Conservation (phyloP, 2,888 invertebrate species). For the Netelia fuscicornis region DNA sequence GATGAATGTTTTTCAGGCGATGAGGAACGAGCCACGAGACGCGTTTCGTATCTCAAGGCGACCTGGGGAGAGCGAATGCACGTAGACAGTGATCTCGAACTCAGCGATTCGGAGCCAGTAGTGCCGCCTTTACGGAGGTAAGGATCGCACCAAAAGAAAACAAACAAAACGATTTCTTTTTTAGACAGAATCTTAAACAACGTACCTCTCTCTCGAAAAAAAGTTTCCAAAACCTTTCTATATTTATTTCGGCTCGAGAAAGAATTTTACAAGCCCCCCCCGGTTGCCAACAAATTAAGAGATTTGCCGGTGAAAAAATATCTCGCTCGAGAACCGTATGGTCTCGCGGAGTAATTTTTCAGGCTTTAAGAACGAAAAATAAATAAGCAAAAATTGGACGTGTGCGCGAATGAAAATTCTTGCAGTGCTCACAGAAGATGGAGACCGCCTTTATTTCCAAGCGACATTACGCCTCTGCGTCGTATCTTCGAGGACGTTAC, state of each 20-base stretch:
- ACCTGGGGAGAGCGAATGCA: slow-evolving; percentile 93
- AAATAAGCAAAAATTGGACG: slow-evolving; percentile 47
- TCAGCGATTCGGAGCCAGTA: slow-evolving; percentile 87
- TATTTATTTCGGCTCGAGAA: too few species aligned
- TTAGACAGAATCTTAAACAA: background rate
- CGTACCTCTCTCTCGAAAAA: too few species aligned
- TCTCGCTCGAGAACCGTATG: slow-evolving; percentile 14
- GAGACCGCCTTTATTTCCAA: slow-evolving; percentile 93
- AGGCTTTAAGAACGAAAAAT: slow-evolving; percentile 52
- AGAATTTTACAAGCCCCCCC: too few species aligned
- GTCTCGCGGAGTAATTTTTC: slow-evolving; percentile 57
- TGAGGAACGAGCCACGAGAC: slow-evolving; percentile 94
- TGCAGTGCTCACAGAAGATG: slow-evolving; percentile 92
- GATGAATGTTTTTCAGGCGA: slow-evolving; percentile 86
- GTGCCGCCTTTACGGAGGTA: slow-evolving; percentile 89
- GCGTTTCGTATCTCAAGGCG: slow-evolving; percentile 97
- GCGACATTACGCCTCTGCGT: slow-evolving; percentile 92
- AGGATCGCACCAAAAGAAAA: slow-evolving; percentile 10
- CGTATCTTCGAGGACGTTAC: slow-evolving; percentile 90
- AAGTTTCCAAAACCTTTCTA: too few species aligned
- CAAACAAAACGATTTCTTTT: slow-evolving; percentile 13
- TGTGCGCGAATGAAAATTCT: slow-evolving; percentile 72
- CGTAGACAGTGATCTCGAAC: slow-evolving; percentile 89
- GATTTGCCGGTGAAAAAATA: slow-evolving; percentile 16
- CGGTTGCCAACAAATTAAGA: too few species aligned